These are phyloP conservation scores for Enteromius mattozi DNA, from an alignment of 2,797 vertebrate species.

Conservation along the genomic window DNA sequence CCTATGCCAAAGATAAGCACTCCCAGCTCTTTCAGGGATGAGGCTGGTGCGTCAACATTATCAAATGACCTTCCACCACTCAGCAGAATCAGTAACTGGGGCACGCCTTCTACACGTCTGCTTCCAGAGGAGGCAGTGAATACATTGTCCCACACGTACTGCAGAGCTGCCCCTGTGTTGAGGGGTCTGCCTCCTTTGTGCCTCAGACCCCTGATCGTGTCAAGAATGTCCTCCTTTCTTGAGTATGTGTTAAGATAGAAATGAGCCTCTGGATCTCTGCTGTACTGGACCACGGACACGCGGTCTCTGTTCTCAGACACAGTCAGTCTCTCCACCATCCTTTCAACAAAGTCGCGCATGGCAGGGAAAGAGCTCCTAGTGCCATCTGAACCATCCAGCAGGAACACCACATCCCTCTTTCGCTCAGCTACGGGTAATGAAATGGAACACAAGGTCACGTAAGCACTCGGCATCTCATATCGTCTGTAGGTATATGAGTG, in stretches of 20 bases:
- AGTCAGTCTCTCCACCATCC: constrained; percentile 75
- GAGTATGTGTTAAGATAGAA: constrained; percentile 58
- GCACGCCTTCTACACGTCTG: too few species aligned
- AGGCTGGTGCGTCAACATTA: constrained; percentile 70
- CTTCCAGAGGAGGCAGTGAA: constrained; percentile 17
- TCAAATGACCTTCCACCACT: constrained; percentile 65
- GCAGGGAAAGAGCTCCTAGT: constrained; percentile 57
- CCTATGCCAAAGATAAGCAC: constrained; percentile 65
- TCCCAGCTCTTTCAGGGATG: constrained; percentile 60
- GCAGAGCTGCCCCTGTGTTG: constrained; percentile 71
- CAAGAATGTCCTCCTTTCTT: constrained; percentile 67
- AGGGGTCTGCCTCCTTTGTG: constrained; percentile 76
- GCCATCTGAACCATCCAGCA: constrained; percentile 81
- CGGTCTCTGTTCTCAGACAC: constrained; percentile 65
- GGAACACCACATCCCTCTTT: constrained; percentile 37
- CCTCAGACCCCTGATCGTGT: constrained; percentile 68
- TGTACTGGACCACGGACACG: constrained; percentile 61
- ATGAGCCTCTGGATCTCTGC: constrained; percentile 50
- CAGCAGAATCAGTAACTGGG: too few species aligned
- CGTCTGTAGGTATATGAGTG: not conserved
- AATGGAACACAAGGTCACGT: constrained; percentile 21
- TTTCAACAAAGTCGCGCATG: constrained; percentile 63
- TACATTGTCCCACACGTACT: constrained; percentile 58
- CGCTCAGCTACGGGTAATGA: constrained; percentile 41
- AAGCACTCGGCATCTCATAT: not conserved